These are phyloP conservation scores for Sarcoramphus papa DNA, from an alignment of 2,797 vertebrate genomes.

Conservation along the genomic window DNA sequence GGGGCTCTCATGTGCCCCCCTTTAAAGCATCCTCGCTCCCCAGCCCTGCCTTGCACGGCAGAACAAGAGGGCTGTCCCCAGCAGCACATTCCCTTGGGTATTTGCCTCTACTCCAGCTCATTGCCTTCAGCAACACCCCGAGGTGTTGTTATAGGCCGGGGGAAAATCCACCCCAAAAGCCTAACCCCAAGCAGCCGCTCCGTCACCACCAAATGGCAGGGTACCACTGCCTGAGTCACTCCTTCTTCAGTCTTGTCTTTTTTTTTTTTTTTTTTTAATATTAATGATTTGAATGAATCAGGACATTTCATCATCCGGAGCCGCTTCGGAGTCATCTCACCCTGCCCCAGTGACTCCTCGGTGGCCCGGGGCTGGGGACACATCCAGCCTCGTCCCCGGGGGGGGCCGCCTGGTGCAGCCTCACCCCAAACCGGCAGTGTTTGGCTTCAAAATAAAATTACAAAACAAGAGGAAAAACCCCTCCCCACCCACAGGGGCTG, in stretches of 20 bases:
- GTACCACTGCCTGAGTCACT: neutral
- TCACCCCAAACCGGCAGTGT: neutral
- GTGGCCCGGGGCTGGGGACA: neutral
- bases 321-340: neutral
- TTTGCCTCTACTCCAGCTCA: neutral
- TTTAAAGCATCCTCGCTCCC: neutral
- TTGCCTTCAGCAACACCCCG: neutral
- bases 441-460: neutral
- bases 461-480: neutral
- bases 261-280: neutral
- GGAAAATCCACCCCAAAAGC: neutral
- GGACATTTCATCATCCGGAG: slow-evolving; percentile 12
- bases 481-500: neutral
- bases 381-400: neutral
- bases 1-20: neutral
- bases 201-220: neutral
- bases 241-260: neutral
- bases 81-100: neutral
- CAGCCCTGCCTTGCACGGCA: neutral
- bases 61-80: neutral
- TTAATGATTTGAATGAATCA: slow-evolving; percentile 35
- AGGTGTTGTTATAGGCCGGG: neutral
- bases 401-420: neutral
- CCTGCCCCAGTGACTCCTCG: neutral
- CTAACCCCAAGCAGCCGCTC: neutral